Conservation (phyloP, 2,888 invertebrate genomes). For the Oxycera nigricornis region DNA sequence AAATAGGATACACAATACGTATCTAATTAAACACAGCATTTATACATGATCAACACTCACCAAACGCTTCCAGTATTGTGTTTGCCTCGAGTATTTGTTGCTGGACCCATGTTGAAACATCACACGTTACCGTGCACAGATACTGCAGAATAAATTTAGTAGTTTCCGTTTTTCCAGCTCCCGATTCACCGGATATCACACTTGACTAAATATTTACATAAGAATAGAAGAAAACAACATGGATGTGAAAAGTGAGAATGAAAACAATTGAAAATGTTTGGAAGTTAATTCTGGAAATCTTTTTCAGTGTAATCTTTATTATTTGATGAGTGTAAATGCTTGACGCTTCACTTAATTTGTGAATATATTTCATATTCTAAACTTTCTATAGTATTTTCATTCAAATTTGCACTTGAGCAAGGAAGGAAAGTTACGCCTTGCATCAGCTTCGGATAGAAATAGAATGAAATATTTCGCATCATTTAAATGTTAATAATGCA, state of each 20-base stretch:
- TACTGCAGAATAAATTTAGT: constrained; percentile 92
- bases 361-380: background rate
- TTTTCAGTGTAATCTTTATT: background rate
- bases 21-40: background rate
- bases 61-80: constrained; percentile 91
- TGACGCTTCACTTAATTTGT: background rate
- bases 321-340: background rate
- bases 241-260: background rate
- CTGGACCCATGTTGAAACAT: constrained; percentile 90
- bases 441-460: too few relatives aligned
- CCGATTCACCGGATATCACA: constrained; percentile 92
- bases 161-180: constrained; percentile 93
- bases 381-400: background rate
- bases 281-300: background rate
- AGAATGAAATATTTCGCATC: too few relatives aligned
- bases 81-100: constrained; percentile 94
- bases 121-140: constrained; percentile 85
- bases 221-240: constrained; percentile 15
- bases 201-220: constrained; percentile 71
- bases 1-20: background rate
- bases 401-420: background rate
- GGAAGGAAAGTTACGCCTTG: too few relatives aligned
- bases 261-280: background rate
- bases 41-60: constrained; percentile 64
- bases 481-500: too few relatives aligned